phyloP scores from a whole-genome alignment of 2,113 vertebrate species.

The Indicator maculatus region DNA sequence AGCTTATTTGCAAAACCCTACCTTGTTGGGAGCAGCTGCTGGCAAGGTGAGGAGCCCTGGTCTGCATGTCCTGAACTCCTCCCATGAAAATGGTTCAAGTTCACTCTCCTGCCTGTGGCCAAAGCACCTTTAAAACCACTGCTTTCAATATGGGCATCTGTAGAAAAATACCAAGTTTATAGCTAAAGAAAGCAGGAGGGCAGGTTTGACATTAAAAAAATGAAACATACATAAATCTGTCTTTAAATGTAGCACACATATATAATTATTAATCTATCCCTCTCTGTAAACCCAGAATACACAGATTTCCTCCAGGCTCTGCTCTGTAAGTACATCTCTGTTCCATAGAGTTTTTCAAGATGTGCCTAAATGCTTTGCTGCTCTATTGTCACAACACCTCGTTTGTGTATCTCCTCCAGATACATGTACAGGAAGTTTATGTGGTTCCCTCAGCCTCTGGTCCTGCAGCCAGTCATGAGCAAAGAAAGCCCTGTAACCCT shows the following conservation, averaged over 20 bases:
- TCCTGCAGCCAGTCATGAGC: background rate
- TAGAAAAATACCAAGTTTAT: background rate
- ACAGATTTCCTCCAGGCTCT: slow-evolving; percentile 45
- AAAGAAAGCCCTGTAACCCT: background rate
- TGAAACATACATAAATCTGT: background rate
- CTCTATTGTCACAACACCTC: background rate
- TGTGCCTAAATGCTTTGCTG: slow-evolving; percentile 7
- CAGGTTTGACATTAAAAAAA: background rate
- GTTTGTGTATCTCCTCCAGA: background rate
- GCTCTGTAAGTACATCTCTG: slow-evolving; percentile 31
- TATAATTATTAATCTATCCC: slow-evolving; percentile 50
- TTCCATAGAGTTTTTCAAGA: slow-evolving; percentile 17
- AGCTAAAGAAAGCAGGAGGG: background rate
- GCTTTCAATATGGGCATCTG: background rate
- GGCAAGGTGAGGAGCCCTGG: background rate
- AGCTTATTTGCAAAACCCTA: background rate
- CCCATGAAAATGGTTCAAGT: background rate
- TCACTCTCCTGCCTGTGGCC: background rate
- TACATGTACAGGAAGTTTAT: background rate
- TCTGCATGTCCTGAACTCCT: background rate
- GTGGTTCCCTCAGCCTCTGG: background rate
- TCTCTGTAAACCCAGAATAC: background rate
- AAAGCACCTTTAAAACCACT: background rate
- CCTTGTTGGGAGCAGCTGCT: background rate
- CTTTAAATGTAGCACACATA: background rate